A percentile compares a stretch with the other conserved stretches of the same genome.
Evolutionary conservation across 1,140 invertebrate genomes (phyloP).

Genomic region (Cepaea nemoralis): DNA sequence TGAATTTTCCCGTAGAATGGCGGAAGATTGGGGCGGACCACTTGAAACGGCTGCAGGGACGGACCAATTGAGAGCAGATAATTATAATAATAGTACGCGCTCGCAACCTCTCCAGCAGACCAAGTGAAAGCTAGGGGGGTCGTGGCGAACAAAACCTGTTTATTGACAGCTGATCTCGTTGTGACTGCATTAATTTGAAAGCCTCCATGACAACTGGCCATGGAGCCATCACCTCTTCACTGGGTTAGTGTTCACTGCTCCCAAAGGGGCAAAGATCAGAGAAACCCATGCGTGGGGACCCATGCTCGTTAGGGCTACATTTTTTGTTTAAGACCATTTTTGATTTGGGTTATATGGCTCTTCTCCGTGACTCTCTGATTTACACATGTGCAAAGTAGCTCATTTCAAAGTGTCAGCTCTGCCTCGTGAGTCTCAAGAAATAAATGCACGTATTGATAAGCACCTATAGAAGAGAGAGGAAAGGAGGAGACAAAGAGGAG

Average conservation of each 20-base stretch:
- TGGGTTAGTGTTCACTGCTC: neutral
- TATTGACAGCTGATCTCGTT: slow-evolving; percentile 28
- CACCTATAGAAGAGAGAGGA: too few species aligned
- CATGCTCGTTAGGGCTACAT: neutral
- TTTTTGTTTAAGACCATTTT: neutral
- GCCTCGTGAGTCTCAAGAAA: too few species aligned
- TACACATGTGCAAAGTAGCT: too few species aligned
- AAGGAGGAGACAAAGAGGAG: too few species aligned
- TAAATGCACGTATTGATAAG: too few species aligned
- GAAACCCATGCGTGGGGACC: neutral
- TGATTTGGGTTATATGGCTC: neutral
- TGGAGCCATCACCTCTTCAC: neutral
- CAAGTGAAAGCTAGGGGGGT: slow-evolving; percentile 22
- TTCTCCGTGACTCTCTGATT: too few species aligned
- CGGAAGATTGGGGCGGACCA: slow-evolving; percentile 22
- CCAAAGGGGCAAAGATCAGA: neutral
- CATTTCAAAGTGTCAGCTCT: too few species aligned
- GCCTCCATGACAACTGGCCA: slow-evolving; percentile 5
- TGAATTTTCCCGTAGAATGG: slow-evolving; percentile 16
- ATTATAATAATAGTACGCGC: slow-evolving; percentile 29
- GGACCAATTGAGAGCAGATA: slow-evolving; percentile 25
- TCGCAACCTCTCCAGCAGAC: neutral
- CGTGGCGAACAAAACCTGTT: slow-evolving; percentile 16
- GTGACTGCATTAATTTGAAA: slow-evolving; percentile 38
- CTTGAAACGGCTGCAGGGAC: neutral